phyloP scores from a whole-genome alignment of 1,140 invertebrate species.

The Panagrolaimus sp. region DNA sequence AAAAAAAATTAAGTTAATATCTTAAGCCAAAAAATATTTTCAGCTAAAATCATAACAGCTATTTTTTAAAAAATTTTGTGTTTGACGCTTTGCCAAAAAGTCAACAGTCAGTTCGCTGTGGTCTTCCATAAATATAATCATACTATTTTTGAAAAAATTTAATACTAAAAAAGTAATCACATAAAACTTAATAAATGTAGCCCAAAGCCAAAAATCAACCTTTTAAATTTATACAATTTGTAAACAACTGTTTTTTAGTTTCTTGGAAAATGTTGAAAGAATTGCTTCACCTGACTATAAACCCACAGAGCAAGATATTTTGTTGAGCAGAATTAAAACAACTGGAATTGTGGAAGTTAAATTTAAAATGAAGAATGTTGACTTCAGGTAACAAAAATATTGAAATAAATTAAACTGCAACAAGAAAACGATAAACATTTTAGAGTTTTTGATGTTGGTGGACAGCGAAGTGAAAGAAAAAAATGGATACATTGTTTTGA shows the following conservation, averaged over 20 bases:
- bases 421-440: constrained; percentile 15
- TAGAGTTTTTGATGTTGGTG: constrained; percentile 62
- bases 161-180: constrained; percentile 65
- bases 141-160: too few species aligned
- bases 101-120: too few species aligned
- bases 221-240: too few species aligned
- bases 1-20: too few species aligned
- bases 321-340: constrained; percentile 89
- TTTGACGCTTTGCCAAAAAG: too few species aligned
- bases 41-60: too few species aligned
- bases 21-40: too few species aligned
- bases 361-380: constrained; percentile 65
- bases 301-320: constrained; percentile 92
- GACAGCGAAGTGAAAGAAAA: constrained; percentile 62
- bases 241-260: constrained; percentile 39
- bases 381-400: constrained; percentile 46
- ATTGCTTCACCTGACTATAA: constrained; percentile 83
- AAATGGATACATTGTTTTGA: constrained; percentile 64
- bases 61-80: too few species aligned
- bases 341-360: constrained; percentile 86
- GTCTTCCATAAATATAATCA: too few species aligned
- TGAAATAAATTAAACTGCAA: background rate
- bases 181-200: too few species aligned
- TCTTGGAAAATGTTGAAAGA: constrained; percentile 79
- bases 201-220: too few species aligned